Percentiles rank a stretch among this genome's conserved stretches.
Evolutionary conservation across 1,140 invertebrate species (phyloP).

Genomic region (Tetramorium simillimum): DNA sequence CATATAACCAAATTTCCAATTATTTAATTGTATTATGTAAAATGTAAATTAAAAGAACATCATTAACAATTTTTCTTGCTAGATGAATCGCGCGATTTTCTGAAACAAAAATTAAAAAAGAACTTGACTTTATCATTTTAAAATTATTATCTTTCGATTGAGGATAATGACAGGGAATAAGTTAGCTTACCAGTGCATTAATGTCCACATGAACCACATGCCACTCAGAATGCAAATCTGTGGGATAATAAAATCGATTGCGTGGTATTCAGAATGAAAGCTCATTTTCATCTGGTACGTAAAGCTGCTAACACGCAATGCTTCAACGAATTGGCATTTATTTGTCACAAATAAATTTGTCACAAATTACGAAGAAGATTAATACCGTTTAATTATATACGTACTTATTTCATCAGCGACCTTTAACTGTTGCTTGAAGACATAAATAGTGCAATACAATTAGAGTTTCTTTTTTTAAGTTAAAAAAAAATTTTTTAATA

Average conservation of each 20-base stretch:
- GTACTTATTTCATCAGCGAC: conserved; percentile 5
- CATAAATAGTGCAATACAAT: background rate
- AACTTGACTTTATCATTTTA: background rate
- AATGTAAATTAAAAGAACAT: background rate
- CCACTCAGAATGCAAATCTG: background rate
- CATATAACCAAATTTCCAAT: background rate
- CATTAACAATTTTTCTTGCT: background rate
- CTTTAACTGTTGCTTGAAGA: background rate
- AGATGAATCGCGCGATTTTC: background rate
- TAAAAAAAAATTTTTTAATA: background rate
- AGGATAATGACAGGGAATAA: background rate
- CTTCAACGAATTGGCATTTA: conserved; percentile 24
- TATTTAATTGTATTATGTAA: background rate
- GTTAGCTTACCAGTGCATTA: conserved; percentile 23
- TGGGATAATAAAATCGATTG: conserved; percentile 40
- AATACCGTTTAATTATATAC: background rate
- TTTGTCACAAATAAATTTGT: conserved; percentile 20
- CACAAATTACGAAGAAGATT: background rate
- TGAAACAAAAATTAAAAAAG: background rate
- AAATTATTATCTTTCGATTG: conserved; percentile 12
- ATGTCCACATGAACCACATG: background rate
- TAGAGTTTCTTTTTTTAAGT: background rate
- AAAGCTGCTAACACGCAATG: background rate
- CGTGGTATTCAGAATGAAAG: background rate
- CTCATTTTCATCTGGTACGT: conserved; percentile 19